A percentile compares a stretch with the other conserved stretches of the same genome.
These are phyloP conservation scores for Matsumurasca onukii DNA, from an alignment of 1,140 invertebrate genomes.

Conservation along the genomic window DNA sequence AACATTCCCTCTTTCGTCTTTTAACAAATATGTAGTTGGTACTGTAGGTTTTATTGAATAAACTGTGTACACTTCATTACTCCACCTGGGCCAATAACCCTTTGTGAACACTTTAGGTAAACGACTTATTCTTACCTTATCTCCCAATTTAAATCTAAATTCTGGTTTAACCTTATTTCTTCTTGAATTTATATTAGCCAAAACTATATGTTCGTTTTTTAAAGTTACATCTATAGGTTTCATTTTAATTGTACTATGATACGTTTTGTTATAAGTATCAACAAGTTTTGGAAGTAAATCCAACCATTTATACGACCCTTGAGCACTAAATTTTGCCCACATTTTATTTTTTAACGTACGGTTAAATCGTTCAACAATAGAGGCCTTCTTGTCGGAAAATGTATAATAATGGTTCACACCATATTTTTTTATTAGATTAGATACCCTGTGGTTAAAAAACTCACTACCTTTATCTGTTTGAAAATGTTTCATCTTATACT, in stretches of 20 bases:
- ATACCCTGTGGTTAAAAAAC: conserved; percentile 47
- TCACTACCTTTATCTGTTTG: conserved; percentile 51
- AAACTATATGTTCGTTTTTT: conserved; percentile 38
- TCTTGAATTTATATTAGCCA: conserved; percentile 25
- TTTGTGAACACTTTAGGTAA: conserved; percentile 39
- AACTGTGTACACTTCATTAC: conserved; percentile 33
- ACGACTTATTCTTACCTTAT: conserved; percentile 35
- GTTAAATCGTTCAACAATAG: conserved; percentile 52
- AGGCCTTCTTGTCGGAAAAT: conserved; percentile 50
- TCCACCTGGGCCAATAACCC: conserved; percentile 35
- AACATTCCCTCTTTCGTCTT: conserved; percentile 29
- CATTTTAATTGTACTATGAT: conserved; percentile 50
- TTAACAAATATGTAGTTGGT: conserved; percentile 34
- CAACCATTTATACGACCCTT: conserved; percentile 41
- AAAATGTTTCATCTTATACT: conserved; percentile 43
- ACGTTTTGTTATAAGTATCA: conserved; percentile 48
- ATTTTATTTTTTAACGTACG: conserved; percentile 51
- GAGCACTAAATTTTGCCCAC: conserved; percentile 46
- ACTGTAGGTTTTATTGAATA: conserved; percentile 27
- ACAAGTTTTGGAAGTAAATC: conserved; percentile 46
- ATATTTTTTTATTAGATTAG: conserved; percentile 44
- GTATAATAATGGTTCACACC: conserved; percentile 51
- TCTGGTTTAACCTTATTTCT: conserved; percentile 32
- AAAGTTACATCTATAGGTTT: conserved; percentile 45
- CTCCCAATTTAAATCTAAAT: conserved; percentile 37